Evolutionary conservation across 92 coral and sea anemone species (phyloP).

Genomic region (Isaurus tuberculatus): DNA sequence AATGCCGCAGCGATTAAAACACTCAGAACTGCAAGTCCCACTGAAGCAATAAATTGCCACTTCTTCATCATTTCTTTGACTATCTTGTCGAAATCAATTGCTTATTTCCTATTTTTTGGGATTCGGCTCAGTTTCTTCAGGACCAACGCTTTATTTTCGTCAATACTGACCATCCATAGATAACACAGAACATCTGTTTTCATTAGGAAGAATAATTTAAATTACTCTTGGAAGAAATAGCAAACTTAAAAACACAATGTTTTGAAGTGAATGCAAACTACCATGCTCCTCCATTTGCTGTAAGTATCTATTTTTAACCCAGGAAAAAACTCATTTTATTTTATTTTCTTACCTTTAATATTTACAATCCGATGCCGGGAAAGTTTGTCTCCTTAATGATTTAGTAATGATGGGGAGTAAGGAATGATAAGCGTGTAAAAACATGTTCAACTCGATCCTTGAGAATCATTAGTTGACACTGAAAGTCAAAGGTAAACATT

Average conservation of each 20-base stretch:
- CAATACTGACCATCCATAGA: not conserved
- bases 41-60: too few relatives aligned
- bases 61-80: too few relatives aligned
- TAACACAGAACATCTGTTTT: not conserved
- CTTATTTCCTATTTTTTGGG: too few relatives aligned
- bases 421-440: constrained; percentile 9
- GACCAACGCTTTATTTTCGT: not conserved
- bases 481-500: constrained; percentile 19
- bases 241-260: not conserved
- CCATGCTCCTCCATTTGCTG: not conserved
- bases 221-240: not conserved
- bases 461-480: not conserved
- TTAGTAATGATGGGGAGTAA: not conserved
- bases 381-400: not conserved
- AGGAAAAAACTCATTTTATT: not conserved
- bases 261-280: not conserved
- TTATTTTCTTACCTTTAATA: not conserved
- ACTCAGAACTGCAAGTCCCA: too few relatives aligned
- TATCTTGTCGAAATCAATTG: too few relatives aligned
- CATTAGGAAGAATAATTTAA: not conserved
- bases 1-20: not conserved
- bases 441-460: constrained; percentile 19
- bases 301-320: not conserved
- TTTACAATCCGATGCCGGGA: not conserved
- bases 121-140: not conserved